phyloP scores from a whole-genome alignment of 2,888 invertebrate genomes.

The Lasiommata megera region DNA sequence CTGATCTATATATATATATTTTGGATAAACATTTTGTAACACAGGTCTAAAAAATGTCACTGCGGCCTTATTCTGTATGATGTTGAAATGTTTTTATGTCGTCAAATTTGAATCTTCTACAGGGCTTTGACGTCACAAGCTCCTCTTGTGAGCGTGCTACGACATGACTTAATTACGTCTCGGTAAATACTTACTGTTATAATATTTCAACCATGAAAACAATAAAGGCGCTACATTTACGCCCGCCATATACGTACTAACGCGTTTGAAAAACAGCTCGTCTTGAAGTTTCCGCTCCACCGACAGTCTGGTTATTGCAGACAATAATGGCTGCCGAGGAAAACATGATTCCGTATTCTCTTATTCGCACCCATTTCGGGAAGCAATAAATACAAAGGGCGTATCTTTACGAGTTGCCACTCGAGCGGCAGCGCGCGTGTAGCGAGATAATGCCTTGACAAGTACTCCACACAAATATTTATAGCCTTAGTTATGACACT shows the following conservation, averaged over 20 bases:
- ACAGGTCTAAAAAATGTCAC: no score
- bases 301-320: slow-evolving; percentile 12
- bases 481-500: slow-evolving; percentile 15
- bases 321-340: slow-evolving; percentile 10
- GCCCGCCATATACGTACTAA: neutral
- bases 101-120: no score
- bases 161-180: no score
- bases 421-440: slow-evolving; percentile 24
- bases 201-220: neutral
- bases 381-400: slow-evolving; percentile 33
- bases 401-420: slow-evolving; percentile 30
- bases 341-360: slow-evolving; percentile 21
- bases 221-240: neutral
- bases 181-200: no score
- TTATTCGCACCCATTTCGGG: slow-evolving; percentile 13
- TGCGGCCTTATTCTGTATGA: no score
- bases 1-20: no score
- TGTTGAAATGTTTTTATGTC: no score
- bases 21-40: no score
- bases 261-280: neutral
- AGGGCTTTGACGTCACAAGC: no score
- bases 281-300: slow-evolving; percentile 11
- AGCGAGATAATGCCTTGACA: slow-evolving; percentile 13
- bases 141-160: no score
- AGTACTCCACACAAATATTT: slow-evolving; percentile 20